These are phyloP conservation scores for Sebastes umbrosus DNA, from an alignment of 2,797 vertebrate genomes.

Conservation along the genomic window DNA sequence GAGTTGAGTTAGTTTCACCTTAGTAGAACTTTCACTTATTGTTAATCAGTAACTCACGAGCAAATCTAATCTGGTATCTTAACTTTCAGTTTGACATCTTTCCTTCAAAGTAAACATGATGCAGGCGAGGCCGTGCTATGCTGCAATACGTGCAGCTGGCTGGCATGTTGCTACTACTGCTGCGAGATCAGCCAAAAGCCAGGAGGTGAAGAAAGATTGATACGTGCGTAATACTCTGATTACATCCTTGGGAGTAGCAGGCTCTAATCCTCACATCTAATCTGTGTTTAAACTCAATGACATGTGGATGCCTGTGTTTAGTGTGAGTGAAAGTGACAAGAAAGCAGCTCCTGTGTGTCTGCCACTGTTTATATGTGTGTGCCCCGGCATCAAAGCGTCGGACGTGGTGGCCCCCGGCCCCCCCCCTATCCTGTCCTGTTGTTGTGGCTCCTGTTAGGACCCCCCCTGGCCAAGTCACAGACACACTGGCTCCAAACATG, in stretches of 20 bases:
- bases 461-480: slow-evolving; percentile 74
- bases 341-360: slow-evolving; percentile 40
- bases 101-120: not conserved
- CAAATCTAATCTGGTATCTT: not conserved
- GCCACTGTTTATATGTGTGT: slow-evolving; percentile 47
- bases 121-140: not conserved
- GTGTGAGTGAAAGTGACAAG: slow-evolving; percentile 50
- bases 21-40: not conserved
- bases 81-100: not conserved
- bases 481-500: slow-evolving; percentile 79
- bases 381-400: slow-evolving; percentile 66
- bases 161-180: not conserved
- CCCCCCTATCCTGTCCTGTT: slow-evolving; percentile 42
- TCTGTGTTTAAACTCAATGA: slow-evolving; percentile 11
- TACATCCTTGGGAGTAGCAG: slow-evolving; percentile 26
- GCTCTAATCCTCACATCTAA: slow-evolving; percentile 39
- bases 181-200: slow-evolving; percentile 20
- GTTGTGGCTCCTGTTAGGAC: slow-evolving; percentile 74
- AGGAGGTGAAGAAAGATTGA: slow-evolving; percentile 29
- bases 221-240: slow-evolving; percentile 29
- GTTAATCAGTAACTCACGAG: not conserved
- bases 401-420: slow-evolving; percentile 45
- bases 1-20: not conserved
- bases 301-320: slow-evolving; percentile 9
- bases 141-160: not conserved